phyloP scores from a whole-genome alignment of 2,888 invertebrate genomes.

The Leucophenga montana region DNA sequence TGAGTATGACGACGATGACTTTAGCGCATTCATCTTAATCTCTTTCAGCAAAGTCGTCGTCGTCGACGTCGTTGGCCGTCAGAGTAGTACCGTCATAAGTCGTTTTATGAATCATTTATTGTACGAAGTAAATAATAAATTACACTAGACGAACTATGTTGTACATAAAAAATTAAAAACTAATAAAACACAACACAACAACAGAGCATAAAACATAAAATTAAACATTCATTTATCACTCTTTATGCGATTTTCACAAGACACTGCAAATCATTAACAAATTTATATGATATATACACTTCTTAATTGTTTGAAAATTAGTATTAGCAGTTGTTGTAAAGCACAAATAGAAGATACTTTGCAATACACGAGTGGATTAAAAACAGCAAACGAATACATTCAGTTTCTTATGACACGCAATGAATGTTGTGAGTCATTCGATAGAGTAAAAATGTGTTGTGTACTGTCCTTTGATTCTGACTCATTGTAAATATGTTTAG shows the following conservation, averaged over 20 bases:
- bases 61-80: not conserved
- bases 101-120: conserved; percentile 14
- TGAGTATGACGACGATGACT: not conserved
- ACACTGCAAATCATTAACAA: not conserved
- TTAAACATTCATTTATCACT: conserved; percentile 22
- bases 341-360: too few species aligned
- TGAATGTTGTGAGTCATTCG: too few species aligned
- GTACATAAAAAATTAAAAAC: not conserved
- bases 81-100: not conserved
- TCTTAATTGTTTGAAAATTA: too few species aligned
- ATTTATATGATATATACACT: not conserved
- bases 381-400: too few species aligned
- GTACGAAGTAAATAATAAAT: conserved; percentile 4
- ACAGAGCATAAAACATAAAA: not conserved
- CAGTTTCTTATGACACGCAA: too few species aligned
- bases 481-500: too few species aligned
- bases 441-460: too few species aligned
- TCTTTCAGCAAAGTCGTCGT: not conserved
- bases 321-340: too few species aligned
- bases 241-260: not conserved
- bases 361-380: too few species aligned
- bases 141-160: not conserved
- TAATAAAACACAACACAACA: not conserved
- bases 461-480: too few species aligned
- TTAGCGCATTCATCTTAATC: not conserved